A percentile compares a stretch with the other conserved stretches of the same genome.
phyloP scores from a whole-genome alignment of 2,797 vertebrate species.

The Thalassophryne amazonica region DNA sequence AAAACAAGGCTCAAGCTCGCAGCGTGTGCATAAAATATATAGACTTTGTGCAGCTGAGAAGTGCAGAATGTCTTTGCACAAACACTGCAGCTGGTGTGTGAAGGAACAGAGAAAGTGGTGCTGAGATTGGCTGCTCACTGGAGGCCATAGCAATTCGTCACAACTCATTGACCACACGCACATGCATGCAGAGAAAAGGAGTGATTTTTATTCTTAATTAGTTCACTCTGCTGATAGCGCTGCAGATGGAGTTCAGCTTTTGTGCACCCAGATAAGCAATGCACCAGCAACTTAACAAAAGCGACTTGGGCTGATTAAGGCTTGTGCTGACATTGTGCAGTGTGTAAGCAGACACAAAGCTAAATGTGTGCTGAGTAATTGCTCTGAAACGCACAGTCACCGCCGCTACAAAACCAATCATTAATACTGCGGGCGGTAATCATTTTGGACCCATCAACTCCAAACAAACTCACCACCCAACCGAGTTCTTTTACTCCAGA shows the following conservation, averaged over 20 bases:
- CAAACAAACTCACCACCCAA: background rate
- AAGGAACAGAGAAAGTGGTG: background rate
- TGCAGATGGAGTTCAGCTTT: constrained; percentile 14
- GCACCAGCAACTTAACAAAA: constrained; percentile 19
- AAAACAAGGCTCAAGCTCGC: too few species aligned
- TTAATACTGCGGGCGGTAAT: constrained; percentile 12
- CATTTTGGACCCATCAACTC: constrained; percentile 2
- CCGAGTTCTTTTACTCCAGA: too few species aligned
- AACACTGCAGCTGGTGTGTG: background rate
- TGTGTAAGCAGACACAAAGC: constrained; percentile 18
- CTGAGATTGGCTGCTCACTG: background rate
- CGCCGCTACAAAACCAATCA: constrained; percentile 3
- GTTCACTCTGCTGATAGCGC: constrained; percentile 23
- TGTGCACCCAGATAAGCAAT: constrained; percentile 44
- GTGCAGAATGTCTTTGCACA: too few species aligned
- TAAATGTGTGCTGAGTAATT: constrained; percentile 27
- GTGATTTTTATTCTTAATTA: constrained; percentile 41
- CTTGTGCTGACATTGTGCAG: constrained; percentile 27
- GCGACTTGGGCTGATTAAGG: constrained; percentile 23
- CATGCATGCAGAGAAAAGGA: background rate
- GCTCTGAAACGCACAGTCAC: constrained; percentile 19
- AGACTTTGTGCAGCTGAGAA: background rate
- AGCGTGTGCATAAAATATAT: too few species aligned
- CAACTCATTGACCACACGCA: constrained; percentile 23
- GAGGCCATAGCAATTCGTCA: constrained; percentile 14